A percentile compares a stretch with the other conserved stretches of the same genome.
phyloP scores from a whole-genome alignment of 1,140 invertebrate genomes.

The Pachypeltis micranthus region DNA sequence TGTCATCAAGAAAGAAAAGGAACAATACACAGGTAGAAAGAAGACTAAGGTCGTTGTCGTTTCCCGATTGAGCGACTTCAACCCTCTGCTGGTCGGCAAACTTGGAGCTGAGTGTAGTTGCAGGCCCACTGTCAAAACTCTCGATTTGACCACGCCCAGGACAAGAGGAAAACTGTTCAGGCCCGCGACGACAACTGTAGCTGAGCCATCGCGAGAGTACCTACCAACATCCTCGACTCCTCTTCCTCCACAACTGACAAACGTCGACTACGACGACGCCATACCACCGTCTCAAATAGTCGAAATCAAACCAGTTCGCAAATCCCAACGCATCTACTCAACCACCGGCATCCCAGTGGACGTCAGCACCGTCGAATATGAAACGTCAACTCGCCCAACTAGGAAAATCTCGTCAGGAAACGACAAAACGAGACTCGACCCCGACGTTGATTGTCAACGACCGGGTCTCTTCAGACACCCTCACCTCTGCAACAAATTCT shows the following conservation, averaged over 20 bases:
- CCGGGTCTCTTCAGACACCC: conserved; percentile 72
- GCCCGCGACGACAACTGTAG: conserved; percentile 1
- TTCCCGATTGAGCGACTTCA: conserved; percentile 48
- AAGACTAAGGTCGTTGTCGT: conserved; percentile 40
- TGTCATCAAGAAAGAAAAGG: conserved; percentile 25
- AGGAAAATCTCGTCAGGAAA: neutral
- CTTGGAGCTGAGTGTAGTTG: conserved; percentile 61
- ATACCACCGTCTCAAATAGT: conserved; percentile 13
- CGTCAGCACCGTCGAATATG: conserved; percentile 10
- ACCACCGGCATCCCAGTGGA: conserved; percentile 15
- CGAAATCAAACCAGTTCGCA: conserved; percentile 24
- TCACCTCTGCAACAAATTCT: conserved; percentile 71
- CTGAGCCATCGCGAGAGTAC: neutral
- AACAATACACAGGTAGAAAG: conserved; percentile 22
- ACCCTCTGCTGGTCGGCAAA: conserved; percentile 54
- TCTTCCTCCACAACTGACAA: conserved; percentile 7
- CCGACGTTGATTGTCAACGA: conserved; percentile 49
- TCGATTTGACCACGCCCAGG: conserved; percentile 35
- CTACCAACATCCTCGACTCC: conserved; percentile 14
- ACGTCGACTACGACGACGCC: conserved; percentile 2
- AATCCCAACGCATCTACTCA: conserved; percentile 15
- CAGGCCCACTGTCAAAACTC: conserved; percentile 42
- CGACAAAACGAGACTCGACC: neutral
- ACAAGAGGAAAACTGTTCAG: conserved; percentile 16
- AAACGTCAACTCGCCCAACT: conserved; percentile 5